These are phyloP conservation scores for Arnoldichthys spilopterus DNA, from an alignment of 2,797 vertebrate genomes.

Conservation along the genomic window DNA sequence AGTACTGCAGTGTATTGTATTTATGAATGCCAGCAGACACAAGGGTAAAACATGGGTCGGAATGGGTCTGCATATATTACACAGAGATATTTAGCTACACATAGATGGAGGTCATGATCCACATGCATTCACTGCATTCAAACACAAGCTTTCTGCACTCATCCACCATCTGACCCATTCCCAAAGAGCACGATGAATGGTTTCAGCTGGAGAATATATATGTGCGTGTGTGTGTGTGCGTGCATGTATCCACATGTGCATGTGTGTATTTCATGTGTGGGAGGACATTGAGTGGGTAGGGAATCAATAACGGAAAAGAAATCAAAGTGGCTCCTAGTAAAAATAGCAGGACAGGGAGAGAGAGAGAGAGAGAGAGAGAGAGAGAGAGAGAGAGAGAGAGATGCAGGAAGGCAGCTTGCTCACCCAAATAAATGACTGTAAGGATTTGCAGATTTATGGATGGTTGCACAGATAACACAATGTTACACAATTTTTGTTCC, in stretches of 20 bases:
- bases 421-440: not conserved
- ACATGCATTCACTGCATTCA: slow-evolving; percentile 24
- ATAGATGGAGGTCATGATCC: slow-evolving; percentile 41
- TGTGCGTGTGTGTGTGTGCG: slow-evolving; percentile 25
- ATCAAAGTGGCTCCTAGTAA: slow-evolving; percentile 37
- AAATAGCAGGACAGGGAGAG: slow-evolving; percentile 21
- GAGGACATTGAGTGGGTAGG: slow-evolving; percentile 8
- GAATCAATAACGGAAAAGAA: slow-evolving; percentile 45
- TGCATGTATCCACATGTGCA: not conserved
- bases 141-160: slow-evolving; percentile 3
- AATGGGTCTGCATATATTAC: slow-evolving; percentile 14
- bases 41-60: no score
- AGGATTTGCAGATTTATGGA: not conserved
- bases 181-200: not conserved
- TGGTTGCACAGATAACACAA: not conserved
- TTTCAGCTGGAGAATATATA: not conserved
- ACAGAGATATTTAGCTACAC: slow-evolving; percentile 13
- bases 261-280: slow-evolving; percentile 35
- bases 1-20: not conserved
- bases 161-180: slow-evolving; percentile 19
- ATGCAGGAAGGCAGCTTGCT: not conserved
- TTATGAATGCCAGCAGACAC: not conserved
- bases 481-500: no score
- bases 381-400: not conserved
- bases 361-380: not conserved